These are phyloP conservation scores for Periplaneta americana DNA, from an alignment of 1,140 invertebrate species.

Conservation along the genomic window DNA sequence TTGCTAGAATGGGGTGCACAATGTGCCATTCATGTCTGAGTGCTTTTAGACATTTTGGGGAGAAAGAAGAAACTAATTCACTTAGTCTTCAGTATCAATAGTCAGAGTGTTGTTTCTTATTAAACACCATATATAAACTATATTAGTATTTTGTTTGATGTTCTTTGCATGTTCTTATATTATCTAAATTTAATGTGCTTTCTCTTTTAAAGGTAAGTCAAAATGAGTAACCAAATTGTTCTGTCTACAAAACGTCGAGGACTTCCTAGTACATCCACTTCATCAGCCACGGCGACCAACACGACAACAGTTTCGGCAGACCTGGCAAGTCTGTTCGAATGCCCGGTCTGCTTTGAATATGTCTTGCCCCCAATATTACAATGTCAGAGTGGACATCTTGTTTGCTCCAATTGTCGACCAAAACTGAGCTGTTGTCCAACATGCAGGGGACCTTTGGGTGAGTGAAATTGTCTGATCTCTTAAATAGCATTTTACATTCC, in stretches of 20 bases:
- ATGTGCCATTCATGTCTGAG: no score
- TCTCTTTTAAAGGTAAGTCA: background rate
- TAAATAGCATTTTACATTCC: no score
- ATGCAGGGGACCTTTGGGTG: slow-evolving; percentile 88
- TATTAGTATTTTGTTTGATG: no score
- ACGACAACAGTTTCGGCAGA: slow-evolving; percentile 64
- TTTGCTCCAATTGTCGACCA: slow-evolving; percentile 92
- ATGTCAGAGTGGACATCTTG: slow-evolving; percentile 81
- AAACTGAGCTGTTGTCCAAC: slow-evolving; percentile 97
- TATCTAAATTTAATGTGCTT: no score
- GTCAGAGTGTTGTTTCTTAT: no score
- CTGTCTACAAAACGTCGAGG: slow-evolving; percentile 20
- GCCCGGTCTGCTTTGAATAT: slow-evolving; percentile 99
- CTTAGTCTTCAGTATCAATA: no score
- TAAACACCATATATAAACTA: no score
- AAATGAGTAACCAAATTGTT: slow-evolving; percentile 7
- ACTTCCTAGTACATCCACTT: slow-evolving; percentile 37
- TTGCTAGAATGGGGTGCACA: no score
- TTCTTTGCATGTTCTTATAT: no score
- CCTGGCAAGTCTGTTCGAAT: slow-evolving; percentile 94
- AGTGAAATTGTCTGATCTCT: no score
- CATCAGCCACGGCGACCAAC: slow-evolving; percentile 38
- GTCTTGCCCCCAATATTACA: slow-evolving; percentile 93
- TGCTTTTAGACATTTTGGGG: no score
- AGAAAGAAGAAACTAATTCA: no score